These are phyloP conservation scores for Listrodromus nycthemerus DNA, from an alignment of 2,888 invertebrate species.

Conservation along the genomic window DNA sequence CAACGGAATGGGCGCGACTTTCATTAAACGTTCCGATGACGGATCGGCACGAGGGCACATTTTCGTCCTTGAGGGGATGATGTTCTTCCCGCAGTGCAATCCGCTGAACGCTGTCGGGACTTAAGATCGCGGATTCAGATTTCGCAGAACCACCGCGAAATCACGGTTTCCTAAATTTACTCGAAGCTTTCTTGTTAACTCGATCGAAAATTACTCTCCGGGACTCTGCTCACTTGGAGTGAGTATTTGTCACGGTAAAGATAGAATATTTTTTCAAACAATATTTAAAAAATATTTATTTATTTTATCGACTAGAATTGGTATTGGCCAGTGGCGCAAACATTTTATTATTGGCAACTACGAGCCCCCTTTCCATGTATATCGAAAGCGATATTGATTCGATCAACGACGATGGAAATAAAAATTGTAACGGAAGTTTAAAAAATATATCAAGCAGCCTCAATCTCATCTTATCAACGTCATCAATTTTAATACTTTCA, in stretches of 20 bases:
- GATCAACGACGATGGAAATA: background rate
- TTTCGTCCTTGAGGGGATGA: constrained; percentile 60
- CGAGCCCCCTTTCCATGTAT: background rate
- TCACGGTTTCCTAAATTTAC: constrained; percentile 36
- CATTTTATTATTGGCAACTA: background rate
- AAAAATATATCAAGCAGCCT: background rate
- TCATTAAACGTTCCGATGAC: constrained; percentile 82
- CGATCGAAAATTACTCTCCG: background rate
- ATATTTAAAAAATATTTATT: no score
- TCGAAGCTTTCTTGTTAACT: constrained; percentile 30
- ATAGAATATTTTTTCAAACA: background rate
- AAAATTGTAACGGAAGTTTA: background rate
- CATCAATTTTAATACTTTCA: background rate
- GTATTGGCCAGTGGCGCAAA: no score
- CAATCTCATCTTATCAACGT: background rate
- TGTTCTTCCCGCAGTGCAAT: constrained; percentile 35
- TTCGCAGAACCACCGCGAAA: constrained; percentile 49
- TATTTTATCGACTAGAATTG: background rate
- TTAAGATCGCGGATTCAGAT: constrained; percentile 56
- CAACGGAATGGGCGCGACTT: constrained; percentile 72
- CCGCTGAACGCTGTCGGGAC: constrained; percentile 23
- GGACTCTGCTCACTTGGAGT: no score
- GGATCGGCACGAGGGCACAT: constrained; percentile 74
- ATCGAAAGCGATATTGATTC: background rate
- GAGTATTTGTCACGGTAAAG: background rate